Conservation (phyloP, 2,113 vertebrate genomes). For the Pyrgilauda ruficollis region DNA sequence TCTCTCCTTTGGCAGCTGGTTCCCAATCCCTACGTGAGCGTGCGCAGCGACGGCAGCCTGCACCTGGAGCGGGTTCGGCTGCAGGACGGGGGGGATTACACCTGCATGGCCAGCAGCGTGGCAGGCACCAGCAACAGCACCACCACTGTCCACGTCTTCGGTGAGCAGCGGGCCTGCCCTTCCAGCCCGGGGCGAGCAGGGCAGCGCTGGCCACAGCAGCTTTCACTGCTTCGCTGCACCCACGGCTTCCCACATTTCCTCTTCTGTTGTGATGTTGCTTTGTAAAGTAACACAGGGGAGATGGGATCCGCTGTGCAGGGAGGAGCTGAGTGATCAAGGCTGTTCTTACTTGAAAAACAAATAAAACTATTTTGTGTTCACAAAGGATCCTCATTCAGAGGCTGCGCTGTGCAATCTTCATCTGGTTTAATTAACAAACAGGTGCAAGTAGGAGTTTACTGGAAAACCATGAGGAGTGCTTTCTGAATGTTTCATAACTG, state of each 20-base stretch:
- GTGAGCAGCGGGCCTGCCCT: constrained; percentile 62
- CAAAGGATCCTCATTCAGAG: background rate
- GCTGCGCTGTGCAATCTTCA: background rate
- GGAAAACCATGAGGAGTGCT: background rate
- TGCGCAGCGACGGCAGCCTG: constrained; percentile 90
- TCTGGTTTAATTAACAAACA: background rate
- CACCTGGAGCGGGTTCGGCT: constrained; percentile 88
- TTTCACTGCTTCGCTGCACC: background rate
- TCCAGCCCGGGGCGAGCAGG: background rate
- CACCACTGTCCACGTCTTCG: constrained; percentile 81
- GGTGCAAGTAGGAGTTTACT: background rate
- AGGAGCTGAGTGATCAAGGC: background rate
- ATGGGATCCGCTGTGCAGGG: background rate
- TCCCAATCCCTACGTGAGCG: constrained; percentile 81
- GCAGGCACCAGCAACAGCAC: constrained; percentile 86
- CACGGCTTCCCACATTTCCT: fast-evolving
- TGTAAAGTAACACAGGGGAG: fast-evolving
- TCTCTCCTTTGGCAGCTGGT: constrained; percentile 76
- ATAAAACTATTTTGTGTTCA: background rate
- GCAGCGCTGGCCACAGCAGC: fast-evolving
- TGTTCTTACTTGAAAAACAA: background rate
- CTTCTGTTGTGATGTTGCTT: background rate
- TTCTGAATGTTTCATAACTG: constrained; percentile 7
- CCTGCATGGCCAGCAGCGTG: constrained; percentile 86
- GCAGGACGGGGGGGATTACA: constrained; percentile 86